Evolutionary conservation across 2,888 invertebrate species (phyloP).

Genomic region (Calliopum simillimum): DNA sequence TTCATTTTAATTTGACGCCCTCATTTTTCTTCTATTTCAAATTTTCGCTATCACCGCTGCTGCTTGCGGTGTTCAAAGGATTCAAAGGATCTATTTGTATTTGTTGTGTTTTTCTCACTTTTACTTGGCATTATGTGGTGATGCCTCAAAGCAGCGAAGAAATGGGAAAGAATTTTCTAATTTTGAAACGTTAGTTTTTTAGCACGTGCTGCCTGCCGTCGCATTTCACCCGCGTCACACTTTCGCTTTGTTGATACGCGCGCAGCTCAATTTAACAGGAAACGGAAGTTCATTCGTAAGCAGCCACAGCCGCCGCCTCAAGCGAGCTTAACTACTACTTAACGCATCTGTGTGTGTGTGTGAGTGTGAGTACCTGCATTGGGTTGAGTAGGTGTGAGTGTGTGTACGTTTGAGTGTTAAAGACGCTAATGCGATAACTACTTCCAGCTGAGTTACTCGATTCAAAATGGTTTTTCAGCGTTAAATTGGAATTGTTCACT

Average conservation of each 20-base stretch:
- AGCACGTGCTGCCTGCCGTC: background rate
- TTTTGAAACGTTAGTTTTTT: no score
- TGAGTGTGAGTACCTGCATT: constrained; percentile 4
- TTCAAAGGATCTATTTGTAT: no score
- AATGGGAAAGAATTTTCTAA: no score
- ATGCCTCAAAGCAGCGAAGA: no score
- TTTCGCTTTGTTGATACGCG: constrained; percentile 35
- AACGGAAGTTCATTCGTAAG: no score
- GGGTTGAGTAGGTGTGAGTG: background rate
- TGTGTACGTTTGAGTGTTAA: constrained; percentile 37
- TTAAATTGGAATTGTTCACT: constrained; percentile 50
- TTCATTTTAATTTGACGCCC: constrained; percentile 20
- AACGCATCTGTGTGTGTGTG: constrained; percentile 10
- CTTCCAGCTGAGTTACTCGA: constrained; percentile 58
- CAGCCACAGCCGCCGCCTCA: background rate
- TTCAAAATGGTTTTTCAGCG: constrained; percentile 40
- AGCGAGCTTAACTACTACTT: background rate
- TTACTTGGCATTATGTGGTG: no score
- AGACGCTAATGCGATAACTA: constrained; percentile 55
- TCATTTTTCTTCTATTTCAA: constrained; percentile 16
- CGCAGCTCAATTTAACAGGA: no score
- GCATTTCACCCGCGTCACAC: constrained; percentile 36
- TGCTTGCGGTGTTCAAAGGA: background rate
- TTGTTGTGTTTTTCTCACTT: no score
- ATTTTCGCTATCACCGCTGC: constrained; percentile 29